Evolutionary conservation across 2,888 invertebrate species (phyloP), one percentile per base, ranked within the genome.

Genomic region (Camptogramma bilineatum): DNA sequence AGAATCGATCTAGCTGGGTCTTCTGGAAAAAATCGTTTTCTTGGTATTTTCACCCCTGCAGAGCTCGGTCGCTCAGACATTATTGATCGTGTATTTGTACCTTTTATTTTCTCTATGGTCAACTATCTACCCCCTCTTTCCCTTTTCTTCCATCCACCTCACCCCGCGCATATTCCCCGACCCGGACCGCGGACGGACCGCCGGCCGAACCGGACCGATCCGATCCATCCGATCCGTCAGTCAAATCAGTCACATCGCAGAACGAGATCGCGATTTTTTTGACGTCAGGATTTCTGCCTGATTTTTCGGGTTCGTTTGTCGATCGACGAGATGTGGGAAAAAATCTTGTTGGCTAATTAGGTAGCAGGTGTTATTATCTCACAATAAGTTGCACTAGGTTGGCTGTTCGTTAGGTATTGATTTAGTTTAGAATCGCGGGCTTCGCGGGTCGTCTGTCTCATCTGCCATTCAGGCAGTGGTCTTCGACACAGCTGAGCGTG

Each of bases 341-440:
- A 83, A 79, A 83, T 75, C 77, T 84, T 80, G 82, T 84, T 84
- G 83, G 77, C 80, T 81, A 80, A 75, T 80, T 80, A 80, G 80
- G 80, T 75, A 66, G 74, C 77, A 79, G 79, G 79, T 81, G 78
- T 81, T 76, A 76, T 78, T 76, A n/a, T 80, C 80, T 80, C 76
- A 80, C 73, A 80, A 74, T 74, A 77, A 78, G 80, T 80, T 79
- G 74, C 78, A 80, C 73, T 80, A 81, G 75, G 78, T 79, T 84
- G 78, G 67, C 81, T 71, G 69, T 76, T 81, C 71, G 69, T 77
- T 81, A n/a, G n/a, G n/a, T n/a, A 77, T 81, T 83, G 77, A 74
- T 82, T 80, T 73, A 67, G 71, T 79, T 78, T 75, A 73, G 71
- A 77, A 77, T 73, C 68, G 78, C 82, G 73, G 73, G 76, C 76